phyloP scores from a whole-genome alignment of 1,140 invertebrate genomes.

The Littorina saxatilis region DNA sequence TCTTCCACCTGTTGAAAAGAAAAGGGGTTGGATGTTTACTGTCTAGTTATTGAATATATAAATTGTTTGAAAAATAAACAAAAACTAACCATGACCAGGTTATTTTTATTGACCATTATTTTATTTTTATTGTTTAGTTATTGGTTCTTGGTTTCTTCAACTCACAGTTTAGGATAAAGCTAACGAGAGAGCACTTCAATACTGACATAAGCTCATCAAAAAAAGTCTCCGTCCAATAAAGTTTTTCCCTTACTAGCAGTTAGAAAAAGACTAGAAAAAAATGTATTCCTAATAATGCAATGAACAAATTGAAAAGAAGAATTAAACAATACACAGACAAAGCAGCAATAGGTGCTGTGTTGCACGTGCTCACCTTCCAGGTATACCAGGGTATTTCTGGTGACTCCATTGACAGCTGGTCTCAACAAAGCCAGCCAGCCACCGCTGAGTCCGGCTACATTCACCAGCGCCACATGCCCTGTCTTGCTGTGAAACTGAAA shows the following conservation, averaged over 20 bases:
- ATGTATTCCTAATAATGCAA: too few species aligned
- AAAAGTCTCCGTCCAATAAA: too few species aligned
- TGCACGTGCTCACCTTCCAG: constrained; percentile 59
- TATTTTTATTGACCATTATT: too few species aligned
- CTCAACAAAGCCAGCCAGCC: constrained; percentile 66
- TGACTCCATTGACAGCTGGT: constrained; percentile 46
- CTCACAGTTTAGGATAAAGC: too few species aligned
- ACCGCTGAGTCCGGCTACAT: constrained; percentile 61
- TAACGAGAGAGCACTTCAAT: too few species aligned
- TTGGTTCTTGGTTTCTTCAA: too few species aligned
- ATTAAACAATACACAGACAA: too few species aligned
- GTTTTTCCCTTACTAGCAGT: too few species aligned
- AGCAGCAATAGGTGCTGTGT: too few species aligned
- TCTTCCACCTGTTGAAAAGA: constrained; percentile 66
- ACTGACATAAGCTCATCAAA: neutral
- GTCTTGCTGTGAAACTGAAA: constrained; percentile 56
- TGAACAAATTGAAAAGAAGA: too few species aligned
- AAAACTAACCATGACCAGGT: neutral
- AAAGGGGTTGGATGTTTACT: neutral
- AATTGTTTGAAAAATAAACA: neutral
- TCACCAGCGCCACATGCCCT: constrained; percentile 54
- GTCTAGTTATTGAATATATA: constrained; percentile 16
- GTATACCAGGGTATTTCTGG: constrained; percentile 62
- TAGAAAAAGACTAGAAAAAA: too few species aligned
- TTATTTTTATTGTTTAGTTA: too few species aligned